Evolutionary conservation across 2,797 vertebrate genomes (phyloP), one percentile per base, ranked within the genome.

Genomic region (Salmo trutta): DNA sequence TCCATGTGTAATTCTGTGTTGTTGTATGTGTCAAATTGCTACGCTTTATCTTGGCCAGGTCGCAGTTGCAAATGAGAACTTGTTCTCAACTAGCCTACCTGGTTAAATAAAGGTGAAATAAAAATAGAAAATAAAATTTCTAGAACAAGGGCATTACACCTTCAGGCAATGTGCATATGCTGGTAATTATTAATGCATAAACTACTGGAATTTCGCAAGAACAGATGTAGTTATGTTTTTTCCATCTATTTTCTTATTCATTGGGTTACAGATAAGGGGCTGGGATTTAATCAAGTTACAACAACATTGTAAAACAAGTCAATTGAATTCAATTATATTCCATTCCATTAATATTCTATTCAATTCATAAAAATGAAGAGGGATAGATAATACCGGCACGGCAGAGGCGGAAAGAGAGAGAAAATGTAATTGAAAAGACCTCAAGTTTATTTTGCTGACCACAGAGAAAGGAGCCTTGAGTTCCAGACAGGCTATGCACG

Each of bases 371-470:
- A 76, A 6, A 5, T 4, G 56, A 21, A 8, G 70, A 8, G 3
- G 41, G 16, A 53, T 54, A 4, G 21, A 29, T 4, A 71, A 6
- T 77, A 64, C 5, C 29, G 17, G 4, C 4, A 62, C 73, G n/a
- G 75, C 21, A 51, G 4, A 67, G 47, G 27, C 59, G 1, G 24
- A 74, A 6, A 74, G 21, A 31, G 19, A 4, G 64, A 53, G 36
- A 2, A 0, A 54, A 27, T 27, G 66, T 19, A 41, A 59, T 10
- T 24, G 14, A 33, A 4, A 10, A 56, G 1, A 7, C 8, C 21
- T 67, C 8, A 73, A 66, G 19, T 74, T 64, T 74, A 24, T 76
- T 21, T 67, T 66, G 69, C 79, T 74, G 75, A 51, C 27, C 21
- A 54, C 27, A 56, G 82, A 31, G 15, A 19, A 67, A 56, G 70